Percentiles rank a stretch among this genome's conserved stretches.
These are phyloP conservation scores for Rhea americana DNA, from an alignment of 2,113 vertebrate species.

Conservation along the genomic window DNA sequence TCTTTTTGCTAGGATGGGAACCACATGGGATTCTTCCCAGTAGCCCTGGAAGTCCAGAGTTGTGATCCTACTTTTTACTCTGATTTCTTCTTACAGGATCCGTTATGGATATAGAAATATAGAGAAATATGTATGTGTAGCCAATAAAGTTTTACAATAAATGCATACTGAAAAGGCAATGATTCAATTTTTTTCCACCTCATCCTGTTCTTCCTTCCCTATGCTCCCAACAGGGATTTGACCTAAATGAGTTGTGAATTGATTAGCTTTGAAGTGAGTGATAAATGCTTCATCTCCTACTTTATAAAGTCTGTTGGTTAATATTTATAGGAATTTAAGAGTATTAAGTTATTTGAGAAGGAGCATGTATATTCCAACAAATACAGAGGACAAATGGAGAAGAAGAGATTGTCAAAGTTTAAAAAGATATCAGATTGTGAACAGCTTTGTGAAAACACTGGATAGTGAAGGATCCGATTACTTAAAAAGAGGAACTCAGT, in stretches of 20 bases:
- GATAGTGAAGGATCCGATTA: not conserved
- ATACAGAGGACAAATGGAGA: not conserved
- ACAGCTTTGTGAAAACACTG: not conserved
- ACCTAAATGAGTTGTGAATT: slow-evolving; percentile 22
- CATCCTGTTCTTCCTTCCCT: not conserved
- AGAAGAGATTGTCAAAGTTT: not conserved
- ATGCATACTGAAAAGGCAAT: not conserved
- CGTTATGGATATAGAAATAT: not conserved
- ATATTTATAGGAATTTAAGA: slow-evolving; percentile 26
- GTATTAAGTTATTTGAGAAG: not conserved
- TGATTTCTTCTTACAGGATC: no score
- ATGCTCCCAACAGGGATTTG: not conserved
- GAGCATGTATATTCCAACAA: not conserved
- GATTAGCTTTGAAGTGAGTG: slow-evolving; percentile 38
- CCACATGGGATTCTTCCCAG: no score
- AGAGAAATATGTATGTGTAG: not conserved
- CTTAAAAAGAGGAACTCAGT: not conserved
- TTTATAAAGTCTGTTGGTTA: not conserved
- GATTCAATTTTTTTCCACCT: not conserved
- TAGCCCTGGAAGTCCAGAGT: no score
- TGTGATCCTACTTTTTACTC: no score
- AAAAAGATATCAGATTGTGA: not conserved
- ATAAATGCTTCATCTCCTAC: not conserved
- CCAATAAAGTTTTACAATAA: not conserved
- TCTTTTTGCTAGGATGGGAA: not conserved